Base-by-base conservation (phyloP, 2,797 vertebrate genomes). In the Gorsachius magnificus region DNA sequence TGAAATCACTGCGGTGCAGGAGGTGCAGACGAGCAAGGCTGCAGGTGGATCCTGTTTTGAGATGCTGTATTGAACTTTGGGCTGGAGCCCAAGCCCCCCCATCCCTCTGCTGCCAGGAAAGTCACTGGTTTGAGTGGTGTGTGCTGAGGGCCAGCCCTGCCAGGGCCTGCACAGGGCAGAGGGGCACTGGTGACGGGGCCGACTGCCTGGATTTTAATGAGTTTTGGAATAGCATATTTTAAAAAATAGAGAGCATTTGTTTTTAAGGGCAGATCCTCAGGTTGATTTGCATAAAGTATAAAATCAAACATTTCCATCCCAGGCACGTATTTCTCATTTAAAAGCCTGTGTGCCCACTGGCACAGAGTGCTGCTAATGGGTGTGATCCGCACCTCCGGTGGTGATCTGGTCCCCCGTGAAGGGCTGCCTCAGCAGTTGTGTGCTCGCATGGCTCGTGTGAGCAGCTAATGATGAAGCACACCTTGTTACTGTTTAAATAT, bases 261-360 rank as follows among this genome's bases (percentile, higher is more conserved):
- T 57, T 58, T 57, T 31, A 58, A 24, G 51, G 58, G 13, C 17
- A n/a, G 58, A 20, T 65, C 56, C 43, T 82, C 15, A 1, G 24
- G n/a, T 8, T 58, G 33, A 11, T 58, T 46, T 53, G 20, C 58
- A 29, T 45, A 16, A 11, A 36, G 65, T 45, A 41, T 36, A 50
- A 58, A 43, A 54, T 35, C 7, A 31, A 36, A n/a, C 19, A 9
- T 57, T 63, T 56, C 57, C 80, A 18, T 58, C 13, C 50, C 12
- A 2, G 43, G 17, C 8, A 4, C 1, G 2, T 48, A 6, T 16
- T 31, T 25, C 9, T 16, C 13, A 6, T 36, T 45, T 45, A 8
- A 19, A 60, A 89, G n/a, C 24, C 56, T 9, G 7, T 21, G 58
- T 28, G 31, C 35, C 46, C 10, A 1, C 43, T 31, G 63, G 71